Evolutionary conservation across 1,140 invertebrate genomes (phyloP).

Genomic region (Varroa destructor): DNA sequence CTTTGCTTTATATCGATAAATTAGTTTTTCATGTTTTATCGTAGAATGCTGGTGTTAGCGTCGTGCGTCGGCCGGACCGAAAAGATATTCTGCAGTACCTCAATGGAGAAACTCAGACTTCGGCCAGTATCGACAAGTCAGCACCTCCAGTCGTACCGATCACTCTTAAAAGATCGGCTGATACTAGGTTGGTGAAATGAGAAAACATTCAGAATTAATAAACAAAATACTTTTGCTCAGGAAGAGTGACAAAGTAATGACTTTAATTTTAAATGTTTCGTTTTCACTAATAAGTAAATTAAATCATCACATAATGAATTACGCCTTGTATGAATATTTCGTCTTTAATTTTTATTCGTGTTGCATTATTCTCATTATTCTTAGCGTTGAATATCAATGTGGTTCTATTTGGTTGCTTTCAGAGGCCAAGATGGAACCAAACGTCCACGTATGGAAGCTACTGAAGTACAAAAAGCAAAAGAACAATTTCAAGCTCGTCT

Average conservation of each 20-base stretch:
- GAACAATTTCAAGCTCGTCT: constrained; percentile 84
- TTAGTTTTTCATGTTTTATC: constrained; percentile 19
- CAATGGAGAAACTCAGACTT: constrained; percentile 82
- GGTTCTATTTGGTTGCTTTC: not conserved
- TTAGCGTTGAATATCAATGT: constrained; percentile 5
- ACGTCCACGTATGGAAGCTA: constrained; percentile 37
- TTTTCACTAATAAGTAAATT: too few species aligned
- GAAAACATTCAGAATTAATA: not conserved
- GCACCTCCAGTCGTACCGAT: constrained; percentile 54
- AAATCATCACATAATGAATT: not conserved
- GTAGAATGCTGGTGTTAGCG: not conserved
- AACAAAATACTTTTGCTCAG: too few species aligned
- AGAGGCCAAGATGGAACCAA: constrained; percentile 21
- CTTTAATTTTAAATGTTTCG: too few species aligned
- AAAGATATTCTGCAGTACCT: constrained; percentile 80
- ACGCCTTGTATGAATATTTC: constrained; percentile 14
- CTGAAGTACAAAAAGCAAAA: constrained; percentile 74
- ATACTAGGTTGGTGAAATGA: constrained; percentile 45
- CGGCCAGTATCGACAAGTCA: constrained; percentile 87
- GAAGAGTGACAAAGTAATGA: too few species aligned
- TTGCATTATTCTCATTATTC: constrained; percentile 26
- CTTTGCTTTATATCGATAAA: not conserved
- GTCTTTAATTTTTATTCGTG: not conserved
- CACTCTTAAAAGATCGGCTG: constrained; percentile 50
- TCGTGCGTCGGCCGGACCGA: constrained; percentile 41